Percentiles rank a stretch among this genome's conserved stretches.
Conservation (phyloP, 1,140 invertebrate genomes). For the Aradophagus sp. region DNA sequence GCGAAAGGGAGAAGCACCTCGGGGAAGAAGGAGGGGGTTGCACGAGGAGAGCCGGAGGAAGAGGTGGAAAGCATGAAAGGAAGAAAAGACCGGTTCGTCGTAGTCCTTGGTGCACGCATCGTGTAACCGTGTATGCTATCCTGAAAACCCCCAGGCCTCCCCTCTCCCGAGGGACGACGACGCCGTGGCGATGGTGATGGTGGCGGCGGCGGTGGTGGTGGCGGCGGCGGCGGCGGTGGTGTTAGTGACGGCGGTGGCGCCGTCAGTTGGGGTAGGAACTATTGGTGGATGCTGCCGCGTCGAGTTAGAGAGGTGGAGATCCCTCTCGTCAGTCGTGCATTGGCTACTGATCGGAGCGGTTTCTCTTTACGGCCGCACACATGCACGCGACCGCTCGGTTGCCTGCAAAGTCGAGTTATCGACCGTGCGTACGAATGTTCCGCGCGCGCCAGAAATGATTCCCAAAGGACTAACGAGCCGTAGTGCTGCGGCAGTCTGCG, state of each 20-base stretch:
- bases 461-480: constrained; percentile 52
- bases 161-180: constrained; percentile 53
- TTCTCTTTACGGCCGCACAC: constrained; percentile 33
- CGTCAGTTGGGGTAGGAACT: constrained; percentile 66
- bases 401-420: constrained; percentile 48
- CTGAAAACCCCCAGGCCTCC: constrained; percentile 46
- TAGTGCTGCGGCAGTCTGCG: constrained; percentile 42
- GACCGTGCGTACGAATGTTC: constrained; percentile 52
- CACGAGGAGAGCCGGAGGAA: constrained; percentile 21
- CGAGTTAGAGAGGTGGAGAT: constrained; percentile 69
- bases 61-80: constrained; percentile 51
- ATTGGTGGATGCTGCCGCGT: constrained; percentile 68
- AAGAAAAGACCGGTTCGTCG: constrained; percentile 56
- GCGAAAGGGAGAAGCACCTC: constrained; percentile 1
- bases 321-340: constrained; percentile 70
- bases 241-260: constrained; percentile 49
- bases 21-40: constrained; percentile 6
- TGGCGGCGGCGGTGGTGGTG: constrained; percentile 17
- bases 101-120: constrained; percentile 56
- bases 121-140: constrained; percentile 57
- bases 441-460: constrained; percentile 51
- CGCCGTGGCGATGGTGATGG: constrained; percentile 32
- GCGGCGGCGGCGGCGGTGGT: constrained; percentile 20
- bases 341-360: constrained; percentile 64
- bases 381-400: constrained; percentile 38